Evolutionary conservation across 2,113 vertebrate genomes (phyloP), one percentile per base, ranked within the genome.

Genomic region (Erythrocercus mccallii): DNA sequence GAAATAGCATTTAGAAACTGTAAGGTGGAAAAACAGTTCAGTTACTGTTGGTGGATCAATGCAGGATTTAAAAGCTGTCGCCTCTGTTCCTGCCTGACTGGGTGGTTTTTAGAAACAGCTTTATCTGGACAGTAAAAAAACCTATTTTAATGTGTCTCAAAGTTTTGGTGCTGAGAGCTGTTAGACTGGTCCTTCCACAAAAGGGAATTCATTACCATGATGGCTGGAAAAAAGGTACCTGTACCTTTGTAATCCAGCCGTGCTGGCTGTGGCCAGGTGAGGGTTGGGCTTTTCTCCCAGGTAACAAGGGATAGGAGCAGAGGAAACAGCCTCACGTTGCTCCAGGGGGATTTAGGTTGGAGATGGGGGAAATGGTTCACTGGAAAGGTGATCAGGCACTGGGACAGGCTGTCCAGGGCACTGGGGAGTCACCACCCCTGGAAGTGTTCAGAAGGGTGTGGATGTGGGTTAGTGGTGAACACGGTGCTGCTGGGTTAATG

Each of bases 1-100:
- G 92, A 94, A 96, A 93, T 92, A 96, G 90, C 56, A 56, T 69
- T 91, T 85, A 81, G 86, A 79, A 92, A 22, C 71, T 57, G 64
- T 37, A 44, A 90, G 76, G 76, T 81, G 79, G 79, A 93, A 89
- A 94, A 94, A 57, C 86, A 95, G 83, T 74, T 94, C 61, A 44
- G 88, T 91, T 78, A 44, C 47, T 91, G 88, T 37, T 44, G 76
- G 86, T 93, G 86, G 80, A 94, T 94, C 80, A 56, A 53, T 73
- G 79, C 44, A 64, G 80, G 42, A 17, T 89, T 90, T 90, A 54
- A 90, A 88, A 74, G 71, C 88, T 92, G 69, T 53, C 35, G 4
- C 40, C 60, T 88, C 47, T 80, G 7, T 64, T 90, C 40, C 64
- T 90, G 70, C 23, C 83, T 72, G 69, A 28, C 50, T 11, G 23